phyloP scores from a whole-genome alignment of 2,797 vertebrate species.

The Potorous gilbertii region DNA sequence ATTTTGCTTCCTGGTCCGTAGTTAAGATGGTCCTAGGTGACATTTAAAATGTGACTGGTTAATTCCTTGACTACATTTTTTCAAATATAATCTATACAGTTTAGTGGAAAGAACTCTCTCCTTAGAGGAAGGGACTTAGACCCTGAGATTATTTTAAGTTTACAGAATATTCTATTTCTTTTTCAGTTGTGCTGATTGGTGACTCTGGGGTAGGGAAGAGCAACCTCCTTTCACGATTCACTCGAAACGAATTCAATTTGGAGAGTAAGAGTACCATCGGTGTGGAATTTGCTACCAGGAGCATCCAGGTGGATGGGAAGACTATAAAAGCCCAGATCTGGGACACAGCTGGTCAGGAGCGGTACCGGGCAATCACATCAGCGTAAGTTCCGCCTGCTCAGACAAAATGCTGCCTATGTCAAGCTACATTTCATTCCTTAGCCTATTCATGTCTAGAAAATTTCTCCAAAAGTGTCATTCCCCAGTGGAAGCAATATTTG shows the following conservation, averaged over 20 bases:
- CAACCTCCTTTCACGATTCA: conserved; percentile 97
- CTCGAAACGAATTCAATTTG: conserved; percentile 97
- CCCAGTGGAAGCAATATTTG: not conserved
- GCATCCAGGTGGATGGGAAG: conserved; percentile 98
- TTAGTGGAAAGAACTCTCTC: not conserved
- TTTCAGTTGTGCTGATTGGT: conserved; percentile 96
- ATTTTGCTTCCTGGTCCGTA: not conserved
- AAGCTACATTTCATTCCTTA: not conserved
- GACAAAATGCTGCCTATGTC: not conserved
- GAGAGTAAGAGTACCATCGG: conserved; percentile 99
- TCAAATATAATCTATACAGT: not conserved
- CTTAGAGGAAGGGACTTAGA: not conserved
- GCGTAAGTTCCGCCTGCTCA: conserved; percentile 88
- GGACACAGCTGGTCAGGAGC: conserved; percentile 97
- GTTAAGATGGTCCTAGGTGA: not conserved
- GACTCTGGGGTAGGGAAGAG: conserved; percentile 98
- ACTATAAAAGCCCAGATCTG: conserved; percentile 99
- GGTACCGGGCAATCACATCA: conserved; percentile 98
- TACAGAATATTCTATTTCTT: not conserved
- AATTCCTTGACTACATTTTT: rapidly evolving
- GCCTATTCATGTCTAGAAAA: not conserved
- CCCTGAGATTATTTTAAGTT: not conserved
- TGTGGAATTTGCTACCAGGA: conserved; percentile 97
- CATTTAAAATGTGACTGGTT: conserved; percentile 16
- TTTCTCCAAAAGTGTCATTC: not conserved